Conservation (phyloP, 2,113 vertebrate genomes). For the Corvus moneduloides region DNA sequence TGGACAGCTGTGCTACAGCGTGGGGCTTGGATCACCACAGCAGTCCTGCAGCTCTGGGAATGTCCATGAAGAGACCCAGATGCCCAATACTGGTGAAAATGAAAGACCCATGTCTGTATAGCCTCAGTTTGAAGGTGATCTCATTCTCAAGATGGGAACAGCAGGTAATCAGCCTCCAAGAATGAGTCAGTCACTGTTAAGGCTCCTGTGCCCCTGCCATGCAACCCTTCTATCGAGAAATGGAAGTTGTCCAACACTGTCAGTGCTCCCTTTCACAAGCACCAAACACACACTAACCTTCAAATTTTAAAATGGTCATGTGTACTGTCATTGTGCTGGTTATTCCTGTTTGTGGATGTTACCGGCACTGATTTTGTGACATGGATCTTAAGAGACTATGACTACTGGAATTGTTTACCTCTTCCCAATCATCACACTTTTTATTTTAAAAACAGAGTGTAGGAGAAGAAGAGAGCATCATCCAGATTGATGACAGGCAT, state of each 20-base stretch:
- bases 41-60: not conserved
- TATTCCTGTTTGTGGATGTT: not conserved
- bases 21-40: not conserved
- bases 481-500: not conserved
- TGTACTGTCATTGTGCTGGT: not conserved
- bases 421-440: not conserved
- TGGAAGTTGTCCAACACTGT: not conserved
- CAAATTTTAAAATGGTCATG: not conserved
- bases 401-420: not conserved
- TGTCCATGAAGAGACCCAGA: not conserved
- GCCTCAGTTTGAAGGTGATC: not conserved
- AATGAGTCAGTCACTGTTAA: not conserved
- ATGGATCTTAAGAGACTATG: not conserved
- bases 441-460: not conserved
- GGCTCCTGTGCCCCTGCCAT: not conserved
- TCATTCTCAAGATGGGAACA: not conserved
- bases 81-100: not conserved
- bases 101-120: accelerated
- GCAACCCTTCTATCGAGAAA: not conserved
- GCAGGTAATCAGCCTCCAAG: not conserved
- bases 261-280: not conserved
- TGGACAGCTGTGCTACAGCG: not conserved
- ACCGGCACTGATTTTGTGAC: not conserved
- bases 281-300: not conserved
- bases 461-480: not conserved